Evolutionary conservation across 2,888 invertebrate species (phyloP).

Genomic region (Dysmachus trigonus): DNA sequence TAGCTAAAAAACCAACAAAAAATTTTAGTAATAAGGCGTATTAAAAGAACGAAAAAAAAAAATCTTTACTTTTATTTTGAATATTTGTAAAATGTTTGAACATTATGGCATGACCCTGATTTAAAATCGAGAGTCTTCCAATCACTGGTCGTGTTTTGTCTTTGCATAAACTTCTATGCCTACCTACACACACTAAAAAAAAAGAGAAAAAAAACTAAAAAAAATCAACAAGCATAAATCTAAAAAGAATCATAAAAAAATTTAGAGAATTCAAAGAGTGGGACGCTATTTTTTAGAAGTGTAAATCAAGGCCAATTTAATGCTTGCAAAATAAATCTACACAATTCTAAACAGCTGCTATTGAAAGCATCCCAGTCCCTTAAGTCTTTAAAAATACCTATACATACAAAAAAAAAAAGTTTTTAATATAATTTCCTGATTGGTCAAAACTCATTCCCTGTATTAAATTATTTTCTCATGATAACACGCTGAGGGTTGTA

Average conservation of each 20-base stretch:
- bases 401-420: too few species aligned
- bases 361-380: not conserved
- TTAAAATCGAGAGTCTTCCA: slow-evolving; percentile 66
- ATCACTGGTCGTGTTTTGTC: slow-evolving; percentile 62
- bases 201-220: not conserved
- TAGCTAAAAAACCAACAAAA: not conserved
- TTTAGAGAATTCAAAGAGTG: not conserved
- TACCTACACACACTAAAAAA: not conserved
- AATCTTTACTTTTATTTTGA: slow-evolving; percentile 13
- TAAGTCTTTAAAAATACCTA: not conserved
- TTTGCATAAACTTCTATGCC: slow-evolving; percentile 33
- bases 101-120: slow-evolving; percentile 61
- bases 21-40: not conserved
- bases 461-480: not conserved
- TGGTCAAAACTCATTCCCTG: not conserved
- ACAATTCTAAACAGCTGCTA: not conserved
- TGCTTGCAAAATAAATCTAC: not conserved
- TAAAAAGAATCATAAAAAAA: not conserved
- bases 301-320: not conserved
- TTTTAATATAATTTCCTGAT: not conserved
- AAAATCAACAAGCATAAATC: not conserved
- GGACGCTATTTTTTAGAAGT: not conserved
- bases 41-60: not conserved
- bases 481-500: not conserved
- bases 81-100: slow-evolving; percentile 39